These are phyloP conservation scores for Notothenia coriiceps DNA, from an alignment of 2,113 vertebrate genomes.

Conservation along the genomic window DNA sequence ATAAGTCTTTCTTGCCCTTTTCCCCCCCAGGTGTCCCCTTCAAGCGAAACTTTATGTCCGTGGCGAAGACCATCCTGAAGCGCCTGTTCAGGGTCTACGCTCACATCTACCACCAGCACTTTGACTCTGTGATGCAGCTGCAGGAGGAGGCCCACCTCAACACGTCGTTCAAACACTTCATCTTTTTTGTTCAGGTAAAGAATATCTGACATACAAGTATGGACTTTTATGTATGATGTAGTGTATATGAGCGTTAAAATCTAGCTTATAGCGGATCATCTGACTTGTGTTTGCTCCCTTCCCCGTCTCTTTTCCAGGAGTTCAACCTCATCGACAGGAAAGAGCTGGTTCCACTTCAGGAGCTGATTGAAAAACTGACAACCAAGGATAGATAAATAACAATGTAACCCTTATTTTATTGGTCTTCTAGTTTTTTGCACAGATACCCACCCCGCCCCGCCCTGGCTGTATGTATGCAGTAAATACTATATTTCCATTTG, in stretches of 20 bases:
- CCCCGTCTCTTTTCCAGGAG: conserved; percentile 82
- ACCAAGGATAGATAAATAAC: conserved; percentile 95
- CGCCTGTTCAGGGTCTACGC: conserved; percentile 97
- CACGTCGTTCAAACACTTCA: conserved; percentile 99
- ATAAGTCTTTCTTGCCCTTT: neutral
- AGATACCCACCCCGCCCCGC: conserved; percentile 72
- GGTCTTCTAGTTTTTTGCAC: conserved; percentile 79
- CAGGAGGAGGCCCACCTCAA: conserved; percentile 98
- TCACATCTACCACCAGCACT: conserved; percentile 99
- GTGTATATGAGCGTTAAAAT: neutral
- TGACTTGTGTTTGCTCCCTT: neutral
- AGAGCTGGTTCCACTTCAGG: conserved; percentile 96
- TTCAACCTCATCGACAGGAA: conserved; percentile 96
- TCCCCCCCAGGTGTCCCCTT: conserved; percentile 90
- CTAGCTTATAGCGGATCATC: neutral
- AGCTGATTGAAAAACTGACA: conserved; percentile 96
- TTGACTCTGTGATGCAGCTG: conserved; percentile 96
- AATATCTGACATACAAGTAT: neutral
- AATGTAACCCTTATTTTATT: conserved; percentile 56
- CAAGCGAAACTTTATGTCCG: conserved; percentile 96
- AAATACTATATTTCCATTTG: conserved; percentile 79
- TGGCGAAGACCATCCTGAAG: conserved; percentile 97
- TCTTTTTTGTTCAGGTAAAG: conserved; percentile 96
- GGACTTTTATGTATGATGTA: too few relatives aligned
- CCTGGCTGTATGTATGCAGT: conserved; percentile 81